These are phyloP conservation scores for Sinocyclocheilus rhinocerous DNA, from an alignment of 2,113 vertebrate genomes.

Conservation along the genomic window DNA sequence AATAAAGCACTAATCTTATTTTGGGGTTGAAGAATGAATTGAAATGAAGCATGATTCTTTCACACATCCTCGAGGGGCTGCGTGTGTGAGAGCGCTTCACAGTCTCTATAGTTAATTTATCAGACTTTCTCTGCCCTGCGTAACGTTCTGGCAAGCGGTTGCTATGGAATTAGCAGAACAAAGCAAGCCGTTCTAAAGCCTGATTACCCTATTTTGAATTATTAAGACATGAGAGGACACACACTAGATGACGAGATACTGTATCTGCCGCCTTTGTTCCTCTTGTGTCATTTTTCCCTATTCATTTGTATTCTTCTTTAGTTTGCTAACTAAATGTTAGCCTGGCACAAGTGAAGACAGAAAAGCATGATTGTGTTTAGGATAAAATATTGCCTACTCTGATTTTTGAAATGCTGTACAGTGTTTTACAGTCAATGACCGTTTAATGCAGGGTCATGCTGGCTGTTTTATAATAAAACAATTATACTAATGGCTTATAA, in stretches of 20 bases:
- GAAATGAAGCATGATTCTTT: constrained; percentile 33
- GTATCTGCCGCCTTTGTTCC: constrained; percentile 14
- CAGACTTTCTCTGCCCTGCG: background rate
- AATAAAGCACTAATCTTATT: constrained; percentile 21
- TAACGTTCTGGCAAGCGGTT: constrained; percentile 41
- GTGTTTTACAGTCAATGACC: background rate
- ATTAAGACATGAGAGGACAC: constrained; percentile 43
- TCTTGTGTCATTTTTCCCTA: background rate
- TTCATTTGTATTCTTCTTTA: background rate
- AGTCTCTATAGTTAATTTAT: constrained; percentile 28
- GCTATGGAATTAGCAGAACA: constrained; percentile 50
- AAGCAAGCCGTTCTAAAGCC: constrained; percentile 34
- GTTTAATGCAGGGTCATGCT: background rate
- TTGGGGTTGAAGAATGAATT: constrained; percentile 20
- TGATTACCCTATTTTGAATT: constrained; percentile 46
- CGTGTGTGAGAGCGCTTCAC: constrained; percentile 38
- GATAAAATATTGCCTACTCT: background rate
- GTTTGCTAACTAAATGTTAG: background rate
- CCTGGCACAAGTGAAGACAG: background rate
- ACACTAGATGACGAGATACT: constrained; percentile 24
- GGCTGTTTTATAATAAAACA: background rate
- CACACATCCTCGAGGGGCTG: constrained; percentile 28
- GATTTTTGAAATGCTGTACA: background rate
- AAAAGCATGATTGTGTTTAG: background rate
- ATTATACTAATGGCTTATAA: background rate